These are phyloP conservation scores for Pica pica DNA, from an alignment of 2,113 vertebrate genomes.

Conservation along the genomic window DNA sequence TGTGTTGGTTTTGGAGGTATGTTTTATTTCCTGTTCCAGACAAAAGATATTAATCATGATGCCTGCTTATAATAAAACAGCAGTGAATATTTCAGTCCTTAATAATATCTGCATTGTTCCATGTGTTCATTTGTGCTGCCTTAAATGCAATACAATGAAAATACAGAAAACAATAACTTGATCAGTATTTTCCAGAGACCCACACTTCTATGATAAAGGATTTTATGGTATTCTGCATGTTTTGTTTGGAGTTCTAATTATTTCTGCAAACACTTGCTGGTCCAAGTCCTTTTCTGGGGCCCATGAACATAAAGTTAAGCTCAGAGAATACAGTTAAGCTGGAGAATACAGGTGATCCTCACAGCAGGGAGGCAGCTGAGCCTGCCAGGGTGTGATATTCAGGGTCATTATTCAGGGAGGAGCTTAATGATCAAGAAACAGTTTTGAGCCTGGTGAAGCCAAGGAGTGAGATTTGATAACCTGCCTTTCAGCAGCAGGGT, in stretches of 20 bases:
- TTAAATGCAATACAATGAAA: not conserved
- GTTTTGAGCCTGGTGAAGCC: not conserved
- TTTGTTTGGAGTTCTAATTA: not conserved
- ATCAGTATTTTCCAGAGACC: not conserved
- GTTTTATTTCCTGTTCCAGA: not conserved
- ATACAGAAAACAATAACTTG: not conserved
- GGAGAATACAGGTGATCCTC: not conserved
- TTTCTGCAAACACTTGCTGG: not conserved
- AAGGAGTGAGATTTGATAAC: not conserved
- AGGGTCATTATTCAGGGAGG: not conserved
- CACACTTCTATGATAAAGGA: not conserved
- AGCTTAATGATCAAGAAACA: not conserved
- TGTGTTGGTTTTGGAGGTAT: not conserved
- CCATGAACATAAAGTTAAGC: not conserved
- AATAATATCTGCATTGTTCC: not conserved
- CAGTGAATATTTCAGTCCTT: not conserved
- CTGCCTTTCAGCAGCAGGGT: not conserved
- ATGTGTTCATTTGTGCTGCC: not conserved
- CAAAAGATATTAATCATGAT: not conserved
- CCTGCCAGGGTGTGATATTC: not conserved
- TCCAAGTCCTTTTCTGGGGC: not conserved
- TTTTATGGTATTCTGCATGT: not conserved
- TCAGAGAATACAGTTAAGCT: not conserved
- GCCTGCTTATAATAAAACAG: not conserved
- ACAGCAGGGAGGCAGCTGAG: not conserved